A percentile compares a stretch with the other conserved stretches of the same genome.
Conservation (phyloP, 2,113 vertebrate species). For the Pholis gunnellus region DNA sequence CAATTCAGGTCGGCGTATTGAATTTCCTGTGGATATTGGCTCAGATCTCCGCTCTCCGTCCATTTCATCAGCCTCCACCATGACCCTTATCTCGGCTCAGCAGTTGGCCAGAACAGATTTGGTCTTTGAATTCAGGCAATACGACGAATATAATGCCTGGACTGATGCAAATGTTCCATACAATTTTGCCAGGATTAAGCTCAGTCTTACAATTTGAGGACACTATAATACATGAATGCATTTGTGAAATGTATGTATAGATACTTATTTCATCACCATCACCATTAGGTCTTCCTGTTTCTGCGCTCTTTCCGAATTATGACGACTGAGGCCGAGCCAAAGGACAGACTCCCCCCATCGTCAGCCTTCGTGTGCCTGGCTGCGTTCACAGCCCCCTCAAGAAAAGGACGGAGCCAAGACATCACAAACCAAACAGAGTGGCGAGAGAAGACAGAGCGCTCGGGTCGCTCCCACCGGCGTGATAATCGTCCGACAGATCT, state of each 20-base stretch:
- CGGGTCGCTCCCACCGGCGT: conserved; percentile 29
- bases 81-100: conserved; percentile 52
- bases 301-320: conserved; percentile 2
- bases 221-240: not conserved
- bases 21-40: conserved; percentile 52
- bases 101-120: conserved; percentile 61
- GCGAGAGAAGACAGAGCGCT: conserved; percentile 26
- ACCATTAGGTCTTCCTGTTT: not conserved
- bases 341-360: conserved; percentile 20
- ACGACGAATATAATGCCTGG: not conserved
- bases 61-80: conserved; percentile 33
- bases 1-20: conserved; percentile 47
- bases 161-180: not conserved
- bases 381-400: not conserved
- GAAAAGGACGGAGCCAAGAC: conserved; percentile 21
- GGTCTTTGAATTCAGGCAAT: conserved; percentile 25
- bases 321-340: conserved; percentile 4
- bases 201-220: not conserved
- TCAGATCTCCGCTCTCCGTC: conserved; percentile 28
- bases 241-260: not conserved
- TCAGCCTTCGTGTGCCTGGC: conserved; percentile 10
- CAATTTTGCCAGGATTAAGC: not conserved
- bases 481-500: conserved; percentile 68
- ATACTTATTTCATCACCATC: not conserved
- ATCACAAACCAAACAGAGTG: conserved; percentile 28